Percentiles rank a stretch among this genome's conserved stretches.
phyloP scores from a whole-genome alignment of 1,140 invertebrate genomes.

The Panagrolaimus sp. region DNA sequence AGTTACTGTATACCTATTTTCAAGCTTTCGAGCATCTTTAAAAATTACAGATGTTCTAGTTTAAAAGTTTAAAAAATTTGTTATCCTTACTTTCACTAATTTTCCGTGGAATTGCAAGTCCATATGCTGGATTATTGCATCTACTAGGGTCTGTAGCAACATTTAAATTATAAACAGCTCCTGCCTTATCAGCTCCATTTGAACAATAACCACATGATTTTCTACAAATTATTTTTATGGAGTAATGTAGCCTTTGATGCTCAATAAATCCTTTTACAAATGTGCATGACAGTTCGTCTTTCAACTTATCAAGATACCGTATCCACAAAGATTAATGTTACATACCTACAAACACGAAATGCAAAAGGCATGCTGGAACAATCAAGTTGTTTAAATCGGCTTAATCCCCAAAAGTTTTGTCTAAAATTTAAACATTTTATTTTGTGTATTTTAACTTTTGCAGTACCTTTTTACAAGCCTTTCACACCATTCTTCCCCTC shows the following conservation, averaged over 20 bases:
- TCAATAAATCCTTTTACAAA: too few relatives aligned
- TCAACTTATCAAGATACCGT: too few relatives aligned
- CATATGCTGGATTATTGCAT: slow-evolving; percentile 43
- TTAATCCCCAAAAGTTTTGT: slow-evolving; percentile 24
- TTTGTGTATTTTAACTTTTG: neutral
- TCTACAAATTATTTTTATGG: slow-evolving; percentile 21
- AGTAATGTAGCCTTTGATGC: too few relatives aligned
- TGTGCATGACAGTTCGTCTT: too few relatives aligned
- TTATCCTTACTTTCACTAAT: too few relatives aligned
- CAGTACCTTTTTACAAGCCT: slow-evolving; percentile 38
- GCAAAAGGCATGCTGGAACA: slow-evolving; percentile 50
- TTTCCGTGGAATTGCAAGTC: slow-evolving; percentile 19
- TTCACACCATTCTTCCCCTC: slow-evolving; percentile 40
- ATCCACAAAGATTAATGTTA: neutral
- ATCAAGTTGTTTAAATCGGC: slow-evolving; percentile 29
- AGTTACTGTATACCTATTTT: neutral
- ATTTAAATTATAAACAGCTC: slow-evolving; percentile 40
- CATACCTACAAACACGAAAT: slow-evolving; percentile 41
- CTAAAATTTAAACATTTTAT: slow-evolving; percentile 25
- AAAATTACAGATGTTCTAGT: too few relatives aligned
- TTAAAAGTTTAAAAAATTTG: too few relatives aligned
- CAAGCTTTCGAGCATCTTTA: slow-evolving; percentile 1
- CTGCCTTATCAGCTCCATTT: slow-evolving; percentile 13
- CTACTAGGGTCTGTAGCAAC: slow-evolving; percentile 36
- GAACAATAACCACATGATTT: slow-evolving; percentile 49